These are phyloP conservation scores for Malachius bipustulatus DNA, from an alignment of 2,888 invertebrate species.

Conservation along the genomic window DNA sequence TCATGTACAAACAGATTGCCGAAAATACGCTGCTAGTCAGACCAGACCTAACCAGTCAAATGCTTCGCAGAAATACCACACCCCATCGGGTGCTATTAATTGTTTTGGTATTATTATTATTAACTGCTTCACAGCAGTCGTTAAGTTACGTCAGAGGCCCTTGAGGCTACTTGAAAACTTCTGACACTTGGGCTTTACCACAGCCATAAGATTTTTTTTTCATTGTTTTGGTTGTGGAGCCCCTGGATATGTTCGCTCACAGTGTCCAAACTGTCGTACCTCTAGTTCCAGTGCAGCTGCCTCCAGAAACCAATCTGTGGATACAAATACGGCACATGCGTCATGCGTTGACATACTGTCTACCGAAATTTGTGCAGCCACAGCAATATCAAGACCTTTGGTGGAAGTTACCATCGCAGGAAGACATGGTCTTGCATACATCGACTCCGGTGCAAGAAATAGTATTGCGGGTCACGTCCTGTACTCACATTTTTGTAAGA, in stretches of 20 bases:
- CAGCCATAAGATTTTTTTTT: too few species aligned
- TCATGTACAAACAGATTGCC: slow-evolving; percentile 6
- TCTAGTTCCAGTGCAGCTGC: neutral
- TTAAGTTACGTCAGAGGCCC: too few species aligned
- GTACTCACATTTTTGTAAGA: slow-evolving; percentile 1
- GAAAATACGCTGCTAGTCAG: slow-evolving; percentile 4
- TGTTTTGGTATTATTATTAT: too few species aligned
- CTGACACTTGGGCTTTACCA: too few species aligned
- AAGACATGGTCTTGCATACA: slow-evolving; percentile 5
- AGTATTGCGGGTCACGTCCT: slow-evolving; percentile 7
- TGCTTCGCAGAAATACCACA: neutral
- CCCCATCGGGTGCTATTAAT: neutral
- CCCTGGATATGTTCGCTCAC: slow-evolving; percentile 9
- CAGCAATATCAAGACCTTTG: slow-evolving; percentile 4
- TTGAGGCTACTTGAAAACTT: too few species aligned
- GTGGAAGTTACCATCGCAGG: slow-evolving; percentile 1
- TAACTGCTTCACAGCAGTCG: too few species aligned
- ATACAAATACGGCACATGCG: neutral
- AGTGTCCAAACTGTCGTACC: slow-evolving; percentile 7
- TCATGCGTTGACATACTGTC: neutral
- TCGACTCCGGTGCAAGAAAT: slow-evolving; percentile 8
- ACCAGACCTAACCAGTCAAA: neutral
- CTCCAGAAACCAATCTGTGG: neutral
- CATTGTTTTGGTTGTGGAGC: slow-evolving; percentile 9
- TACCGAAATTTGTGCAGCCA: neutral